These are phyloP conservation scores for Chironomus tepperi DNA, from an alignment of 1,140 invertebrate genomes.

Conservation along the genomic window DNA sequence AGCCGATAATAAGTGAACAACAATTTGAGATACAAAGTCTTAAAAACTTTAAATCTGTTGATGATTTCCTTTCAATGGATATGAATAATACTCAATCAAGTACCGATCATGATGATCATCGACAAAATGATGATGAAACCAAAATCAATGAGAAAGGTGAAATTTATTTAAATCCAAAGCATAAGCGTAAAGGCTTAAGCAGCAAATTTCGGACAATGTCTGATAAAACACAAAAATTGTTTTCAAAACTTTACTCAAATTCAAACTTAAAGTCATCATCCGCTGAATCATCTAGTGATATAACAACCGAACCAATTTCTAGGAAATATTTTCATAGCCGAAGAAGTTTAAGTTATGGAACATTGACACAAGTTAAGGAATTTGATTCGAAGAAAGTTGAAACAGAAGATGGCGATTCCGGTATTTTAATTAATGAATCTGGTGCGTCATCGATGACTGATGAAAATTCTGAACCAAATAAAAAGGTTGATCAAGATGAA, in stretches of 20 bases:
- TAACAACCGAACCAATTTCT: neutral
- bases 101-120: no score
- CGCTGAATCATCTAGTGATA: conserved; percentile 29
- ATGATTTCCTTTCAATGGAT: neutral
- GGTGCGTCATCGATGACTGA: conserved; percentile 57
- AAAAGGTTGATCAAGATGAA: conserved; percentile 25
- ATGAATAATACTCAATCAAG: no score
- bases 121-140: neutral
- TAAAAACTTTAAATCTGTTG: neutral
- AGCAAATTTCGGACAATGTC: conserved; percentile 25
- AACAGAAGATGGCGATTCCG: conserved; percentile 60
- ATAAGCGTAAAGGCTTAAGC: neutral
- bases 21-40: neutral
- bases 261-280: neutral
- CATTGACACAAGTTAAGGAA: neutral
- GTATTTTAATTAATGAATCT: conserved; percentile 64
- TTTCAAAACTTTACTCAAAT: conserved; percentile 9
- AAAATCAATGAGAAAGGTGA: neutral
- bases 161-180: neutral
- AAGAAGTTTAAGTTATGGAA: conserved; percentile 11
- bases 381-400: neutral
- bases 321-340: neutral
- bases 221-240: conserved; percentile 19
- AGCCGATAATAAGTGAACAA: neutral
- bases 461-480: no score